phyloP scores from a whole-genome alignment of 1,140 invertebrate genomes.

The Cataglyphis hispanica region DNA sequence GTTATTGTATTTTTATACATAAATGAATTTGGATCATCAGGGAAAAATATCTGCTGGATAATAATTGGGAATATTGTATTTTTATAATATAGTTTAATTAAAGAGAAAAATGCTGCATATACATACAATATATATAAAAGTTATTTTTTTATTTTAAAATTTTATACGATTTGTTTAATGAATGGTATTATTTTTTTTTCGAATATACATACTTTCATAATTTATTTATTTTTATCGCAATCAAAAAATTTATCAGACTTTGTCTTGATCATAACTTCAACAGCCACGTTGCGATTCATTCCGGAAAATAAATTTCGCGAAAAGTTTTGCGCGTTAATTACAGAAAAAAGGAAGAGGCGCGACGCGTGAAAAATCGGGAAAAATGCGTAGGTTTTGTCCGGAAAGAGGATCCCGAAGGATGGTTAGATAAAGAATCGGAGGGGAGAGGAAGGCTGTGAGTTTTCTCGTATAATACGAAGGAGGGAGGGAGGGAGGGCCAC shows the following conservation, averaged over 20 bases:
- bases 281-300: neutral
- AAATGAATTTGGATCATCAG: neutral
- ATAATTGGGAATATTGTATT: constrained; percentile 9
- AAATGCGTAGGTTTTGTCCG: neutral
- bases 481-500: no score
- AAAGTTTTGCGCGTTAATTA: constrained; percentile 3
- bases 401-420: neutral
- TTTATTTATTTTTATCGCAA: neutral
- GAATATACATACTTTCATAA: neutral
- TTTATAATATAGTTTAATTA: neutral
- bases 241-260: neutral
- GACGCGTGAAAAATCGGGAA: neutral
- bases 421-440: constrained; percentile 28
- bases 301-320: constrained; percentile 3
- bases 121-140: no score
- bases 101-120: neutral
- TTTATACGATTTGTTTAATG: neutral
- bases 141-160: neutral
- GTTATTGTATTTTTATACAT: neutral
- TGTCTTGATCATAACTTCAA: neutral
- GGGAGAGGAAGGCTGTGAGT: neutral
- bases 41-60: neutral
- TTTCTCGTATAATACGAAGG: neutral
- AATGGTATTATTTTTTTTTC: neutral
- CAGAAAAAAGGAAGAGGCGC: neutral